Evolutionary conservation across 2,888 invertebrate species (phyloP).

Genomic region (Eutolmus rufibarbis): DNA sequence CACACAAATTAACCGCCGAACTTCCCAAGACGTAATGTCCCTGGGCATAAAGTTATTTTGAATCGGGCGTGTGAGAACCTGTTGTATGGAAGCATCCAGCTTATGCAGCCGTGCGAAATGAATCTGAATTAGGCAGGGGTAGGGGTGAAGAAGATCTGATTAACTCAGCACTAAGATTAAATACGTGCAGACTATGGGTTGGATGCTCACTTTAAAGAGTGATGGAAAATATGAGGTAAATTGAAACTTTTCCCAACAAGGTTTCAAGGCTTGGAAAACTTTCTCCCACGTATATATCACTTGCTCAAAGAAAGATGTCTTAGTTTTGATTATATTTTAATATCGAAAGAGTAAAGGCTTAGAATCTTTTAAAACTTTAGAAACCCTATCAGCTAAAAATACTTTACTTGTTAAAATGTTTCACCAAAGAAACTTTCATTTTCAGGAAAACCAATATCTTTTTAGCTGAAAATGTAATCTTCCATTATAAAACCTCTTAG

Average conservation of each 20-base stretch:
- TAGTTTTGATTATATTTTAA: background rate
- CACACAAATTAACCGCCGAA: background rate
- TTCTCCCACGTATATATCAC: background rate
- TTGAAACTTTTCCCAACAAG: background rate
- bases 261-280: background rate
- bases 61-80: background rate
- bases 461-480: no score
- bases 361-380: no score
- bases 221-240: background rate
- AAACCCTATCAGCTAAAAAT: no score
- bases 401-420: no score
- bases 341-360: no score
- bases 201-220: background rate
- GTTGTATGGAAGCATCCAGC: background rate
- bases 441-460: no score
- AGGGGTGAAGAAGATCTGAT: background rate
- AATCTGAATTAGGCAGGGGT: background rate
- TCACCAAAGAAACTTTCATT: no score
- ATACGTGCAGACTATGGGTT: background rate
- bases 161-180: background rate
- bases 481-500: no score
- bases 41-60: background rate
- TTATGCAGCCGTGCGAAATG: background rate
- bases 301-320: background rate
- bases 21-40: background rate